Evolutionary conservation across 2,888 invertebrate genomes (phyloP), one percentile per base, ranked within the genome.

Genomic region (Phortica magna): DNA sequence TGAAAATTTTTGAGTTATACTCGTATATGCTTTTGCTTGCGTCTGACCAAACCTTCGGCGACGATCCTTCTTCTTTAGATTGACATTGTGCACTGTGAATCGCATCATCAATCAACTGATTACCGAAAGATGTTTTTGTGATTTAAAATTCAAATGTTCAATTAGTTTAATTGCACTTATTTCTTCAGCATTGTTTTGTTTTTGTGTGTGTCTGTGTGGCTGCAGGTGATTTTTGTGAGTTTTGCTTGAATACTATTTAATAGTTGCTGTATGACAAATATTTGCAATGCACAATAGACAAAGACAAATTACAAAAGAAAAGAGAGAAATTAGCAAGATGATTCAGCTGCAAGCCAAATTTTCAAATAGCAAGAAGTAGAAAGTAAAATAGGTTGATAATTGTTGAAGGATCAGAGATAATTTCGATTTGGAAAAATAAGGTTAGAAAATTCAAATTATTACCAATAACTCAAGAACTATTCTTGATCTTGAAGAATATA

Each of bases 21-120:
- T n/a, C n/a, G n/a, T n/a, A 19, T 19, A 61, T 17, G 22, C 9
- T 61, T 19, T 61, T 80, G 76, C 73, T 76, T n/a, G n/a, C n/a
- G 75, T 79, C 81, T 85, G 76, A 84, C 81, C 82, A 48, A 48
- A 48, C 48, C 48, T 48, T 48, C 48, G 48, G 14, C 22, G 81
- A 73, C 79, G 81, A 87, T 86, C 82, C 85, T 88, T 88, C 22
- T 39, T n/a, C n/a, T 22, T 53, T 31, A 31, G 12, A 22, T 55
- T 86, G 88, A 87, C 85, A 83, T 87, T 88, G 78, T 68, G 74
- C 55, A 68, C 31, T 79, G 80, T 67, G 70, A 74, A 77, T 72
- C 84, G 82, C 87, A 86, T 86, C 85, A 89, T 88, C 87, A 88
- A 88, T 88, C 88, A 89, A 85, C 82, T 87, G 87, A 87, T 85